Base-by-base conservation (phyloP, 1,140 invertebrate genomes). In the Centruroides sculpturatus region DNA sequence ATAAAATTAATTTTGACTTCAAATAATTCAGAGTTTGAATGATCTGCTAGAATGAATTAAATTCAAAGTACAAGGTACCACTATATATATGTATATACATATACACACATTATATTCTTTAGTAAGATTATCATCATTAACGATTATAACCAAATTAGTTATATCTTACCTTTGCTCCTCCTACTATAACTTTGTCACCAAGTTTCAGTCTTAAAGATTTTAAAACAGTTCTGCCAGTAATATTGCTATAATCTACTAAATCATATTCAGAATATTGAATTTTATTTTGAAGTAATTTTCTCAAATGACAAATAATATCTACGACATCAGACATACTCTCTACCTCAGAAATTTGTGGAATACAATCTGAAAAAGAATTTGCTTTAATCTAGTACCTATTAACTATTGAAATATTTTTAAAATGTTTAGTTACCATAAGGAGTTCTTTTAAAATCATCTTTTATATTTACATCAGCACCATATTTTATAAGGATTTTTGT, bases 151-250 rank as follows among this genome's bases (percentile, higher is more conserved):
- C 23, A 23, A 23, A 23, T 23, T 23, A 51, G 49, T n/a, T 51
- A 34, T 36, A 6, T 54, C 66, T 62, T 59, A 75, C 73, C 69
- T 75, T 76, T 1, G 70, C 63, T 13, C 72, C 72, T 34, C 61
- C 72, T 34, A 77, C 72, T 5, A 76, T 57, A n/a, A 77, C 73
- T 57, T 72, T 73, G 61, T 77, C 75, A 5, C 78, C 78, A 9
- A 79, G 59, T 60, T 72, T 71, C 4, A 80, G 64, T 34, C 77
- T 77, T 57, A 80, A 69, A 0, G 77, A 71, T 62, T 74, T 73
- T 3, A 80, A 70, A 0, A 78, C 74, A 55, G 76, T 78, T 65
- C 74, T 77, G 35, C 76, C 77, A 11, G 76, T 73, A 12, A 78
- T 70, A 35, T 53, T 60, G 64, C 61, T 67, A 7, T 41, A 41